A percentile compares a stretch with the other conserved stretches of the same genome.
These are phyloP conservation scores for Hydropsyche betteni DNA, from an alignment of 2,888 invertebrate genomes.

Conservation along the genomic window DNA sequence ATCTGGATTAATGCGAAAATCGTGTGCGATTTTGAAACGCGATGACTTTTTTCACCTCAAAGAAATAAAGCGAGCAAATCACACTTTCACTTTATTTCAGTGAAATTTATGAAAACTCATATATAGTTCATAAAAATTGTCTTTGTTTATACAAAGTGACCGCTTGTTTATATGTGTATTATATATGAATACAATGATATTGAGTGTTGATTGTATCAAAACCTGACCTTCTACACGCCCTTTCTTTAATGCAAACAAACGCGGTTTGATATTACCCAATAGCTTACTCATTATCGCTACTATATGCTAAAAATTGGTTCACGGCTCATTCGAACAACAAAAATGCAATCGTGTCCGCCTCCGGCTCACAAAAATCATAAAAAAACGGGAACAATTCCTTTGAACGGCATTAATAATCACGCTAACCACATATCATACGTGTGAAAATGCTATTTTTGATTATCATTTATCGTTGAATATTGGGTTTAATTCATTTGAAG, in stretches of 20 bases:
- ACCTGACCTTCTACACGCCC: conserved; percentile 21
- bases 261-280: conserved; percentile 22
- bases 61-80: conserved; percentile 9
- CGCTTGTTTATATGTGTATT: background rate
- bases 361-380: conserved; percentile 20
- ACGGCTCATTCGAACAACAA: conserved; percentile 17
- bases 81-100: conserved; percentile 15
- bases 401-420: background rate
- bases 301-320: conserved; percentile 35
- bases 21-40: conserved; percentile 35
- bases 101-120: background rate
- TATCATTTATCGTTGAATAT: background rate
- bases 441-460: conserved; percentile 1
- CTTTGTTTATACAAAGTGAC: background rate
- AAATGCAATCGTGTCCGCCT: conserved; percentile 35
- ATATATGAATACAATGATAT: background rate
- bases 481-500: background rate
- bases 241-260: conserved; percentile 17
- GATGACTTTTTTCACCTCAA: conserved; percentile 20
- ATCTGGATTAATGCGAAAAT: conserved; percentile 38
- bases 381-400: conserved; percentile 20
- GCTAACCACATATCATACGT: background rate
- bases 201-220: conserved; percentile 9
- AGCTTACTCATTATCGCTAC: conserved; percentile 21
- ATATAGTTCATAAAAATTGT: background rate